phyloP scores from a whole-genome alignment of 2,113 vertebrate genomes.

The Neodontobutis hainanensis region DNA sequence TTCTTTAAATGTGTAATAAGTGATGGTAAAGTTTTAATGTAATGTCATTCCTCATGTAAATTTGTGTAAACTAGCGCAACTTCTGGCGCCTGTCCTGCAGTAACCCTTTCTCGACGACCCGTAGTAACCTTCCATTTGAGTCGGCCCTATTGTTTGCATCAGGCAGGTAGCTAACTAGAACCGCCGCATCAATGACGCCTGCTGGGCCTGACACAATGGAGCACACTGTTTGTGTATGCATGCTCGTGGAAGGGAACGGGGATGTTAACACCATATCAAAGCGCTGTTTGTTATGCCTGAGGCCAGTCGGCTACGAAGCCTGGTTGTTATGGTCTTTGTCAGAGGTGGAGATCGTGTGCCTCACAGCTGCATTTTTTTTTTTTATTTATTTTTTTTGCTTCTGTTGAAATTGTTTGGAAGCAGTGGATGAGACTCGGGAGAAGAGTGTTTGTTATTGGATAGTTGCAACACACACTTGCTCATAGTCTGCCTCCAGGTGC shows the following conservation, averaged over 20 bases:
- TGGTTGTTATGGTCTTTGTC: constrained; percentile 62
- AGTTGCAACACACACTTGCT: not conserved
- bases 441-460: constrained; percentile 35
- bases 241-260: constrained; percentile 54
- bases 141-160: constrained; percentile 66
- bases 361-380: constrained; percentile 43
- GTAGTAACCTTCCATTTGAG: constrained; percentile 50
- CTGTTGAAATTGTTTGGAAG: constrained; percentile 24
- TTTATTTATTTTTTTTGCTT: constrained; percentile 18
- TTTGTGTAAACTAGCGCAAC: constrained; percentile 62
- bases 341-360: constrained; percentile 46
- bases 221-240: constrained; percentile 53
- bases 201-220: constrained; percentile 75
- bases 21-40: not conserved
- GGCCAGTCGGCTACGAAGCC: constrained; percentile 47
- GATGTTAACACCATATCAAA: constrained; percentile 78
- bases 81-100: constrained; percentile 42
- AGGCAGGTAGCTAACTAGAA: constrained; percentile 66
- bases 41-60: not conserved
- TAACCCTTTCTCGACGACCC: constrained; percentile 50
- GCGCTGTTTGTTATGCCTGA: constrained; percentile 71
- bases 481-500: not conserved
- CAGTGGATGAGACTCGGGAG: not conserved
- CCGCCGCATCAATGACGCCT: constrained; percentile 65
- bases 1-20: not conserved